Evolutionary conservation across 37 sponge, comb jelly and placozoan species (phyloP).

Genomic region (Aphrocallistes beatrix): DNA sequence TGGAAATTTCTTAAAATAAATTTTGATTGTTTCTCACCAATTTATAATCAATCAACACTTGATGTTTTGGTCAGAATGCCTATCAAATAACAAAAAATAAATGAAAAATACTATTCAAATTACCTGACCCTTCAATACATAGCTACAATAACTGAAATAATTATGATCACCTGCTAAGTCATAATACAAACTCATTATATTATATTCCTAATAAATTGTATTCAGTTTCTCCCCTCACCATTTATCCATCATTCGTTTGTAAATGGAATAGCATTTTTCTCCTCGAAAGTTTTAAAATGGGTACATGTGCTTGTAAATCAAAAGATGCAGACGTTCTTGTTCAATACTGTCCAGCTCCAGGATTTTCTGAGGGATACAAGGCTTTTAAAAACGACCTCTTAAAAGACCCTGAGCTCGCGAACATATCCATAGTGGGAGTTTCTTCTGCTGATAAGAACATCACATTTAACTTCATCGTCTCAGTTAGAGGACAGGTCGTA

Average conservation of each 20-base stretch:
- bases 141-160: neutral
- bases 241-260: neutral
- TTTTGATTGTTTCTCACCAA: neutral
- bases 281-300: neutral
- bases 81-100: neutral
- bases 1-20: neutral
- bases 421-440: neutral
- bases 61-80: neutral
- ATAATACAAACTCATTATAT: neutral
- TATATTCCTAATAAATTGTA: too few species aligned
- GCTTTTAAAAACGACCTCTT: neutral
- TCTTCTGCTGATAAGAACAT: neutral
- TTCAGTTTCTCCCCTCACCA: too few species aligned
- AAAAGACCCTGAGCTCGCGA: neutral
- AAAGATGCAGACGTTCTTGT: neutral
- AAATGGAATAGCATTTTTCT: neutral
- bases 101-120: neutral
- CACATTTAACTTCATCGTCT: neutral
- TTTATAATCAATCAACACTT: neutral
- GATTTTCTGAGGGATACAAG: neutral
- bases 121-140: neutral
- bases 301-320: too few species aligned
- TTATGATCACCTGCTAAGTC: neutral
- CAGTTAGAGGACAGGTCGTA: neutral
- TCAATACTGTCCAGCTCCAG: neutral